These are phyloP conservation scores for Lysandra bellargus DNA, from an alignment of 2,888 invertebrate species.

Conservation along the genomic window DNA sequence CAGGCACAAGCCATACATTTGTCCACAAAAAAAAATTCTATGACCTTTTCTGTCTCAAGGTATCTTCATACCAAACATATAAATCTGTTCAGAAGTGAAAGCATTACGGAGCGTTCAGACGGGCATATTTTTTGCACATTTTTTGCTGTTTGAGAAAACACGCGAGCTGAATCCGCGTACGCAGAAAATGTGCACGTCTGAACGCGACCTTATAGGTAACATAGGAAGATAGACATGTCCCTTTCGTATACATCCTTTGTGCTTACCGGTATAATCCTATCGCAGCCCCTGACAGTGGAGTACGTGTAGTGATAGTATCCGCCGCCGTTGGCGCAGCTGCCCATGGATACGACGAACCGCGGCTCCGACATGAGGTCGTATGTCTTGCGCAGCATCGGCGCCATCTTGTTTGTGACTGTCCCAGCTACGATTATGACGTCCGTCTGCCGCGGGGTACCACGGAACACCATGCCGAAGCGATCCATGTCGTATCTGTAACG, in stretches of 20 bases:
- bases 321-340: slow-evolving; percentile 99
- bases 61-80: too few species aligned
- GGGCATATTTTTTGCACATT: too few species aligned
- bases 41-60: too few species aligned
- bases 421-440: slow-evolving; percentile 99
- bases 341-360: slow-evolving; percentile 99
- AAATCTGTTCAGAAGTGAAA: too few species aligned
- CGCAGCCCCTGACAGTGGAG: slow-evolving; percentile 88
- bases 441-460: slow-evolving; percentile 97
- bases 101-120: too few species aligned
- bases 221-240: not conserved
- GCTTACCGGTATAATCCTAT: slow-evolving; percentile 66
- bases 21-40: too few species aligned
- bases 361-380: slow-evolving; percentile 99
- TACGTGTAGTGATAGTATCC: slow-evolving; percentile 99
- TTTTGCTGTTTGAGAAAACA: too few species aligned
- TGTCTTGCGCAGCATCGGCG: slow-evolving; percentile 96
- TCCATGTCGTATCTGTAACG: slow-evolving; percentile 95
- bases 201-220: too few species aligned
- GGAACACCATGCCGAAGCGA: slow-evolving; percentile 96
- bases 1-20: too few species aligned
- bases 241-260: not conserved
- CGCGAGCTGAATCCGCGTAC: too few species aligned
- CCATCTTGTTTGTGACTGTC: slow-evolving; percentile 99
- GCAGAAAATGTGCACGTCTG: too few species aligned